Percentiles rank a stretch among this genome's conserved stretches.
These are phyloP conservation scores for Lophura nycthemera DNA, from an alignment of 2,113 vertebrate genomes.

Conservation along the genomic window DNA sequence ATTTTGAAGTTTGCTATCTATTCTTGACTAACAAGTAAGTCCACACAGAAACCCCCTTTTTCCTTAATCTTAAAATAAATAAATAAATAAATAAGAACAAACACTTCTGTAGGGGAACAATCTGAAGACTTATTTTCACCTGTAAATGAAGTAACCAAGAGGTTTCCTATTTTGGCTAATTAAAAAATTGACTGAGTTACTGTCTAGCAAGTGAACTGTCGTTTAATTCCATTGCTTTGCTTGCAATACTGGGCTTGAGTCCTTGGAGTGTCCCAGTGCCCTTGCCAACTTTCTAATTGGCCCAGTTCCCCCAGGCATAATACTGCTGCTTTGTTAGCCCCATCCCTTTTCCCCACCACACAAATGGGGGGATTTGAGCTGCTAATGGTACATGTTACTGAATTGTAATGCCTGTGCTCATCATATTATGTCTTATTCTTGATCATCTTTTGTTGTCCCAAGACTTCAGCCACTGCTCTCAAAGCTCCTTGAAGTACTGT, in stretches of 20 bases:
- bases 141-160: background rate
- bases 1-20: background rate
- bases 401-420: background rate
- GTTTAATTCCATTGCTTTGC: background rate
- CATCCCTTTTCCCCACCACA: background rate
- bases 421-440: background rate
- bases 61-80: background rate
- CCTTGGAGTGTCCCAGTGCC: background rate
- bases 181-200: background rate
- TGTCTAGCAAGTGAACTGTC: background rate
- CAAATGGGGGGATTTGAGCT: accelerated
- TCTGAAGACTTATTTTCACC: background rate
- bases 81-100: background rate
- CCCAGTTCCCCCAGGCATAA: background rate
- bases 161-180: background rate
- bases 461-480: accelerated
- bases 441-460: background rate
- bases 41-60: background rate
- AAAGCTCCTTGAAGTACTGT: background rate
- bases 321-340: background rate
- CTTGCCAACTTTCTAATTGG: background rate
- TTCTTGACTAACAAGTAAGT: background rate
- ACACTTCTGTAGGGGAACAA: background rate
- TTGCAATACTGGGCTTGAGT: background rate
- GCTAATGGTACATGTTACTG: background rate